A percentile compares a stretch with the other conserved stretches of the same genome.
phyloP scores from a whole-genome alignment of 2,797 vertebrate species.

The Microctenopoma steveboyesi region DNA sequence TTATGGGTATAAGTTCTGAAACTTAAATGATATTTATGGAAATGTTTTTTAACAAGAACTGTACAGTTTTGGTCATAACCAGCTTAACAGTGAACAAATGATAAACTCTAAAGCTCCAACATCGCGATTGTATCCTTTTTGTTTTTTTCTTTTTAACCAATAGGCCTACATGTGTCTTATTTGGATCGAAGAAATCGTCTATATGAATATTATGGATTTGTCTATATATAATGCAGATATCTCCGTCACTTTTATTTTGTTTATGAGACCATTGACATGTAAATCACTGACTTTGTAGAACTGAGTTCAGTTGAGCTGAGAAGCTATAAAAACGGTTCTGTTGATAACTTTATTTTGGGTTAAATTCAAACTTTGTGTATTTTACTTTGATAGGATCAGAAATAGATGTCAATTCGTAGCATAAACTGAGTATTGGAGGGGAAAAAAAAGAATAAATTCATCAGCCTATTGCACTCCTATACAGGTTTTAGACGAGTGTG shows the following conservation, averaged over 20 bases:
- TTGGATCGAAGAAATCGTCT: constrained; percentile 83
- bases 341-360: constrained; percentile 77
- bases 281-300: constrained; percentile 76
- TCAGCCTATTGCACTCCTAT: constrained; percentile 78
- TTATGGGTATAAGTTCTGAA: constrained; percentile 97
- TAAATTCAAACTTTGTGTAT: constrained; percentile 74
- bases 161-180: constrained; percentile 87
- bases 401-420: constrained; percentile 81
- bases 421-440: constrained; percentile 70
- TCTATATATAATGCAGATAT: constrained; percentile 84
- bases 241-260: constrained; percentile 80
- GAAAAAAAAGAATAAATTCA: constrained; percentile 63
- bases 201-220: constrained; percentile 86
- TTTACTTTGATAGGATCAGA: constrained; percentile 80
- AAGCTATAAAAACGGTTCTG: constrained; percentile 77
- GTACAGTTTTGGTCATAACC: constrained; percentile 99
- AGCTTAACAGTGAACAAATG: constrained; percentile 96
- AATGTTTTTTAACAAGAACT: constrained; percentile 95
- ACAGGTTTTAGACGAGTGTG: constrained; percentile 73
- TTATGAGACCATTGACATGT: constrained; percentile 83
- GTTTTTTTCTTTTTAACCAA: constrained; percentile 80
- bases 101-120: constrained; percentile 86
- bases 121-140: constrained; percentile 86
- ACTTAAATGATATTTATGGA: constrained; percentile 99
- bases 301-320: constrained; percentile 77